Evolutionary conservation across 2,888 invertebrate genomes (phyloP), one percentile per base, ranked within the genome.

Genomic region (Lasiommata megera): DNA sequence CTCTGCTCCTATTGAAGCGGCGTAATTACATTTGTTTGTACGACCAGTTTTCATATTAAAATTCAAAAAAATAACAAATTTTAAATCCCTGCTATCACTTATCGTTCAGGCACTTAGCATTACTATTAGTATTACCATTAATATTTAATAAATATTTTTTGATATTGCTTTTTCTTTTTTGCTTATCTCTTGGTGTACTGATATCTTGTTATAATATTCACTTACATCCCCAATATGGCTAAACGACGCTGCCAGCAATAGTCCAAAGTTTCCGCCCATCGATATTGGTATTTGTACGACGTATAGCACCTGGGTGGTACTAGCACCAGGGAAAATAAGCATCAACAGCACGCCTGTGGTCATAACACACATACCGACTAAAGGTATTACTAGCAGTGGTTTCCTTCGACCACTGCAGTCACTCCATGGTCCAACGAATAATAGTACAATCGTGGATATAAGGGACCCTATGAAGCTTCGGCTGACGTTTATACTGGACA

Each of bases 201-300:
- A n/a, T n/a, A n/a, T n/a, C n/a, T n/a, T n/a, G n/a, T n/a, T n/a
- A n/a, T 23, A 23, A 23, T 3, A 23, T 23, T 60, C 61, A 87
- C 96, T 94, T 64, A 96, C 94, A 74, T 96, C 95, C 14, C 94
- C 94, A 53, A 96, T 93, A 76, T 96, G 95, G 76, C 95, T 94
- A 84, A 96, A 94, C 44, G 95, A 92, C 0, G 94, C 94, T 84
- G 95, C 95, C 61, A 95, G 92, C 83, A 95, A 92, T 48, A 95
- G 91, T 68, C 94, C 94, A 51, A 94, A 93, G 47, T 94, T 92
- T 0, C 94, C 95, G 29, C 94, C 93, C 29, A 93, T 82, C 56
- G 95, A 94, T 91, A 95, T 94, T 0, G 95, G 94, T 56, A 95
- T 81, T 64, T 89, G 87, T 3, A 91, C 87, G 3, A 77, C 74